Evolutionary conservation across 2,113 vertebrate genomes (phyloP), one percentile per base, ranked within the genome.

Genomic region (Talpa occidentalis): DNA sequence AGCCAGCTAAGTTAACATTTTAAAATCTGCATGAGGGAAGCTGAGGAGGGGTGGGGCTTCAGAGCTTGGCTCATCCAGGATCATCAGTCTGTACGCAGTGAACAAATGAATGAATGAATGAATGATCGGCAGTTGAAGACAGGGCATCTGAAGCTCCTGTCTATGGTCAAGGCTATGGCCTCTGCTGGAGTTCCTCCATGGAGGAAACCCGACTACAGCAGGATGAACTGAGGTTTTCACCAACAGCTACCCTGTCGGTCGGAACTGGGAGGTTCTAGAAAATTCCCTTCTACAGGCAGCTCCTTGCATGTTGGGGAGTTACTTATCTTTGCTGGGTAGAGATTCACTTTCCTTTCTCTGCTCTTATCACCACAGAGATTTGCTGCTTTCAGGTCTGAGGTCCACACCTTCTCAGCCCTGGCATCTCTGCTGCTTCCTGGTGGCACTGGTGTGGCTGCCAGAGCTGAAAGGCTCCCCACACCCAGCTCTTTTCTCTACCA

Each of bases 41-140:
- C 7, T 0, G 10, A 37, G 37, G 24, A 52, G 73, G 54, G 52
- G 2, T 9, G 30, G 30, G 56, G 24, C 9, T 3, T 12, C 4
- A 17, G 66, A 19, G 26, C 49, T 35, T 69, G 60, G 44, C 15
- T 26, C 16, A 5, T 2, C 6, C 37, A 66, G 35, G 40, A 32
- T 19, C 21, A 1, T 22, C 21, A 0, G n/a, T 11, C 14, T 1
- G 0, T 56, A 22, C 14, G 52, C 3, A 44, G n/a, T n/a, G 66
- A 78, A 3, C 10, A 72, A 47, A 10, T 14, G 67, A 78, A 4
- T 30, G 59, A 5, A 2, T 19, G 56, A 42, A 14, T n/a, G 77
- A 19, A 10, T 8, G 15, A 30, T 37, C 14, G 4, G 3, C 24
- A 26, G n/a, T n/a, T n/a, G n/a, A n/a, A n/a, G n/a, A 8, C 42